phyloP scores from a whole-genome alignment of 2,888 invertebrate species.

The Polyploca ridens region DNA sequence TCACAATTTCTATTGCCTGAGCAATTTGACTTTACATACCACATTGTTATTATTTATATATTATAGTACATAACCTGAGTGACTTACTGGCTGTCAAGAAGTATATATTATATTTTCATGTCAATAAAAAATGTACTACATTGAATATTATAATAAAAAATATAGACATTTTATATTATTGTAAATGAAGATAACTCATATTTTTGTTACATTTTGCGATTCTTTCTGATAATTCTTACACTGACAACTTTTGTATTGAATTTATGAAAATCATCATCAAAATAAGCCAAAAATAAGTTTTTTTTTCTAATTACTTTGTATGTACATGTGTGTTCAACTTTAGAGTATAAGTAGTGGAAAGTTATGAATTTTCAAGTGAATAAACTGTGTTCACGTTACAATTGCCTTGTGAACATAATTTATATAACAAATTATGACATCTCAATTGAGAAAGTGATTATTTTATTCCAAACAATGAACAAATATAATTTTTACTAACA shows the following conservation, averaged over 20 bases:
- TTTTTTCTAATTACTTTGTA: slow-evolving; percentile 55
- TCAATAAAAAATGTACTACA: slow-evolving; percentile 42
- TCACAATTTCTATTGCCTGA: slow-evolving; percentile 97
- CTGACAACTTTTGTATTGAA: slow-evolving; percentile 45
- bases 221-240: slow-evolving; percentile 40
- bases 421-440: slow-evolving; percentile 57
- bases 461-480: slow-evolving; percentile 76
- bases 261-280: slow-evolving; percentile 56
- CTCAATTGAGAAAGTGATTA: slow-evolving; percentile 65
- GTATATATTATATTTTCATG: slow-evolving; percentile 53
- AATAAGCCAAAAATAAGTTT: slow-evolving; percentile 75
- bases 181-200: slow-evolving; percentile 39
- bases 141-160: slow-evolving; percentile 17
- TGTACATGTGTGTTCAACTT: slow-evolving; percentile 79
- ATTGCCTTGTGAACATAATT: slow-evolving; percentile 63
- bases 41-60: slow-evolving; percentile 32
- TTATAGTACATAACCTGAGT: slow-evolving; percentile 27
- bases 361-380: slow-evolving; percentile 57
- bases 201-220: slow-evolving; percentile 51
- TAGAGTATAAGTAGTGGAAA: slow-evolving; percentile 72
- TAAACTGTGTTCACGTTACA: slow-evolving; percentile 45
- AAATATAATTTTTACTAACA: slow-evolving; percentile 57
- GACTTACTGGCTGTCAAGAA: slow-evolving; percentile 49
- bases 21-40: slow-evolving; percentile 37
- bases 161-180: slow-evolving; percentile 13